These are phyloP conservation scores for Chlorodrepanis virens DNA, from an alignment of 2,113 vertebrate species.

Conservation along the genomic window DNA sequence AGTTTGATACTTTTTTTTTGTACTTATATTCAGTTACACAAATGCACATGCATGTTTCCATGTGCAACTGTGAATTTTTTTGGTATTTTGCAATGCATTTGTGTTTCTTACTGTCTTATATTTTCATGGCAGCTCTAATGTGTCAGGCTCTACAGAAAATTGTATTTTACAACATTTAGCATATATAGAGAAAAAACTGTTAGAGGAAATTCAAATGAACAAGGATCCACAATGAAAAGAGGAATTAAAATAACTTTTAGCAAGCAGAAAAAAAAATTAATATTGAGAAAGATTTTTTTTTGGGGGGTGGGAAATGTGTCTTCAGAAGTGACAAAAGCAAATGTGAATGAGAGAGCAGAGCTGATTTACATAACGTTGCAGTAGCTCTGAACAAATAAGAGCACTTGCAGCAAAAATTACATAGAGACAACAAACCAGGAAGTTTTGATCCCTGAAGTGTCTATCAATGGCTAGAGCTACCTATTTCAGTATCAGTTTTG, in stretches of 20 bases:
- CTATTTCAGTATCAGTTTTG: background rate
- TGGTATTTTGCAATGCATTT: background rate
- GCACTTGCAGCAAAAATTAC: background rate
- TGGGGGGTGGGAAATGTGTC: accelerated
- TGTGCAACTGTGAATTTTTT: background rate
- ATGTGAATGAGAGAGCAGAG: background rate
- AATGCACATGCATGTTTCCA: background rate
- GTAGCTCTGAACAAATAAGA: background rate
- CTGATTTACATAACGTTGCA: background rate
- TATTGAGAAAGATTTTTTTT: background rate
- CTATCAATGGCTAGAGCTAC: accelerated
- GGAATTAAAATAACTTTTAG: background rate
- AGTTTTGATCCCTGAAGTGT: background rate
- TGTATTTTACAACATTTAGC: background rate
- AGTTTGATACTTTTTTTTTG: accelerated
- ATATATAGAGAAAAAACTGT: background rate
- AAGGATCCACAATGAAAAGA: background rate
- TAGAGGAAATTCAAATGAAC: background rate
- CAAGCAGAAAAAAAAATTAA: background rate
- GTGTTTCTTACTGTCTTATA: background rate
- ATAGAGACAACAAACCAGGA: background rate
- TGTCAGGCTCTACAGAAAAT: background rate
- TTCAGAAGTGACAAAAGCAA: background rate
- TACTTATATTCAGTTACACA: background rate
- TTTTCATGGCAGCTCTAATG: background rate